A percentile compares a stretch with the other conserved stretches of the same genome.
These are phyloP conservation scores for Matsumurasca onukii DNA, from an alignment of 1,140 invertebrate genomes.

Conservation along the genomic window DNA sequence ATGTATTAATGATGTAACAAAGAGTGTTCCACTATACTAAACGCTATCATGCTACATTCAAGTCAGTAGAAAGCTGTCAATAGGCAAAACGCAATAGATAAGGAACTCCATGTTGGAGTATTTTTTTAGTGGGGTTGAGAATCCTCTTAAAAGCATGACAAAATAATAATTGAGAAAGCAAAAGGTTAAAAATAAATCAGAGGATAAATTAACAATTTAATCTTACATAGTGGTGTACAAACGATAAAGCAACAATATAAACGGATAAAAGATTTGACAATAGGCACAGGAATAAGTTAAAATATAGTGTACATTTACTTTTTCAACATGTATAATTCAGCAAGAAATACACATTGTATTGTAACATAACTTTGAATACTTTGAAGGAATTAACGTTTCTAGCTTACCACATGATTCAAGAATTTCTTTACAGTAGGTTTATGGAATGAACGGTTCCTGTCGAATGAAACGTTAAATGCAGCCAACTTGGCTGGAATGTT, in stretches of 20 bases:
- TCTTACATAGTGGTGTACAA: no score
- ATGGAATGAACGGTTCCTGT: conserved; percentile 16
- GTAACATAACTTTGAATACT: conserved; percentile 3
- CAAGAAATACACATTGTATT: conserved; percentile 8
- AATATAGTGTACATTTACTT: background rate
- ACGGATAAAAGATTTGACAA: background rate
- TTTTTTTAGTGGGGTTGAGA: no score
- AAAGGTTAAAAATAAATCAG: no score
- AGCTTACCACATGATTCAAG: no score
- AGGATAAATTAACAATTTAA: conserved; percentile 10
- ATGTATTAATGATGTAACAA: no score
- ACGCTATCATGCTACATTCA: no score
- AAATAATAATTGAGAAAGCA: no score
- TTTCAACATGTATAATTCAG: conserved; percentile 18
- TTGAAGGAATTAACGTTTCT: conserved; percentile 16
- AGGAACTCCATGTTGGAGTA: no score
- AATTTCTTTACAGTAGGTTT: background rate
- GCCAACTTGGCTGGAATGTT: conserved; percentile 20
- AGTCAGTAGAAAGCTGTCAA: no score
- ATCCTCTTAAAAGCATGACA: no score
- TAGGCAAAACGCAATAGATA: no score
- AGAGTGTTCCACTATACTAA: no score
- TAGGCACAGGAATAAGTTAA: background rate
- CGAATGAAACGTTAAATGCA: conserved; percentile 24
- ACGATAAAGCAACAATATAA: conserved; percentile 9